Percentiles rank a stretch among this genome's conserved stretches.
These are phyloP conservation scores for Neodiprion fabricii DNA, from an alignment of 1,140 invertebrate species.

Conservation along the genomic window DNA sequence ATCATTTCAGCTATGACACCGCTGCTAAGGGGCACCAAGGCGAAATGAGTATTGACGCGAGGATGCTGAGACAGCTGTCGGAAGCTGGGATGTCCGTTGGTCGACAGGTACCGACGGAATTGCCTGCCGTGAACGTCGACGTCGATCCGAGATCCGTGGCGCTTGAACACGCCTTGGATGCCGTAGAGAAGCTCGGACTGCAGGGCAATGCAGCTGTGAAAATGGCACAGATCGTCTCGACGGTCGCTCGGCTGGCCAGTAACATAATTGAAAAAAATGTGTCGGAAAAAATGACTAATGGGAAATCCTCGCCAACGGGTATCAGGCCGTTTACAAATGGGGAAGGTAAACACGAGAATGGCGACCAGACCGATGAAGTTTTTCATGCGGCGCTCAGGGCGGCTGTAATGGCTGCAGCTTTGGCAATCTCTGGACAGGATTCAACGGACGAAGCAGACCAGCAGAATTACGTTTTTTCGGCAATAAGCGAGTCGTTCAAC, in stretches of 20 bases:
- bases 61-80: conserved; percentile 72
- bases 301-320: conserved; percentile 34
- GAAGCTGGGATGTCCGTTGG: conserved; percentile 75
- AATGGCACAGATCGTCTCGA: conserved; percentile 58
- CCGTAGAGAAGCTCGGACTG: conserved; percentile 57
- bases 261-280: conserved; percentile 50
- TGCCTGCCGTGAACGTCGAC: conserved; percentile 69
- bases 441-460: conserved; percentile 59
- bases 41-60: conserved; percentile 70
- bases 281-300: conserved; percentile 35
- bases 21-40: conserved; percentile 62
- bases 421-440: conserved; percentile 62
- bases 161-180: conserved; percentile 53
- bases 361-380: conserved; percentile 51
- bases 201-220: conserved; percentile 54
- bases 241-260: conserved; percentile 52
- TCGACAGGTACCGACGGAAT: conserved; percentile 67
- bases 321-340: conserved; percentile 30
- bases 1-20: conserved; percentile 58
- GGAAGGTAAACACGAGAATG: conserved; percentile 38
- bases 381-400: conserved; percentile 64
- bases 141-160: conserved; percentile 63
- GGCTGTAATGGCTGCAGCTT: conserved; percentile 63
- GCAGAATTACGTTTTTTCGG: conserved; percentile 65
- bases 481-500: conserved; percentile 60